Percentiles rank a stretch among this genome's conserved stretches.
Evolutionary conservation across 2,888 invertebrate species (phyloP).

Genomic region (Quadroppia sp.): DNA sequence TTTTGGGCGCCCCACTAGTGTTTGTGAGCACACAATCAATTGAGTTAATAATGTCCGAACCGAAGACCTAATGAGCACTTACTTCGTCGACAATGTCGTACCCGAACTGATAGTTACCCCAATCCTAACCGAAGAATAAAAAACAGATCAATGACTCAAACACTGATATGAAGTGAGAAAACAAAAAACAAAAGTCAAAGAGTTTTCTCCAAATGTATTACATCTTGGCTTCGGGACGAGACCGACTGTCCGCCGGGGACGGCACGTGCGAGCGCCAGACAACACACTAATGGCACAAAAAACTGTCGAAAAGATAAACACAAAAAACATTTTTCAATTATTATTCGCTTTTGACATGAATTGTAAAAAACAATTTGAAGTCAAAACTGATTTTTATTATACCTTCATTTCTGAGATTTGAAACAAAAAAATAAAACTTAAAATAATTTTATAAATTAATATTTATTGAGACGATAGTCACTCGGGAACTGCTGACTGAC

Average conservation of each 20-base stretch:
- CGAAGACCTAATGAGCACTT: slow-evolving; percentile 7
- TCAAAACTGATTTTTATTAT: not conserved
- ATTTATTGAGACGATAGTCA: not conserved
- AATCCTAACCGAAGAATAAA: slow-evolving; percentile 5
- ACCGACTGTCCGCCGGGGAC: slow-evolving; percentile 32
- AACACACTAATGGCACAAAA: slow-evolving; percentile 30
- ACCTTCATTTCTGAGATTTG: not conserved
- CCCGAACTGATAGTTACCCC: slow-evolving; percentile 32
- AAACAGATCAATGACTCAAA: not conserved
- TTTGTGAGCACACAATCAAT: not conserved
- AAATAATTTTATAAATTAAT: not conserved
- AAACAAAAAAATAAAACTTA: not conserved
- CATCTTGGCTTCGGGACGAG: slow-evolving; percentile 24
- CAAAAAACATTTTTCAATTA: not conserved
- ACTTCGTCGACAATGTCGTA: slow-evolving; percentile 35
- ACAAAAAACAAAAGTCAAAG: not conserved
- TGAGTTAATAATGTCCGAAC: not conserved
- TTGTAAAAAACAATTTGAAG: not conserved
- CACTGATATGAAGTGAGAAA: not conserved
- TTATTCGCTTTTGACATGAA: not conserved
- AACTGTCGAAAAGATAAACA: slow-evolving; percentile 11
- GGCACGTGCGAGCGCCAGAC: slow-evolving; percentile 1
- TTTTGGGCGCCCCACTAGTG: slow-evolving; percentile 6
- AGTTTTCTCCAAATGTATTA: too few relatives aligned
- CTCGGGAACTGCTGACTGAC: not conserved